Base-by-base conservation (phyloP, 2,113 vertebrate genomes). In the Perognathus longimembris region DNA sequence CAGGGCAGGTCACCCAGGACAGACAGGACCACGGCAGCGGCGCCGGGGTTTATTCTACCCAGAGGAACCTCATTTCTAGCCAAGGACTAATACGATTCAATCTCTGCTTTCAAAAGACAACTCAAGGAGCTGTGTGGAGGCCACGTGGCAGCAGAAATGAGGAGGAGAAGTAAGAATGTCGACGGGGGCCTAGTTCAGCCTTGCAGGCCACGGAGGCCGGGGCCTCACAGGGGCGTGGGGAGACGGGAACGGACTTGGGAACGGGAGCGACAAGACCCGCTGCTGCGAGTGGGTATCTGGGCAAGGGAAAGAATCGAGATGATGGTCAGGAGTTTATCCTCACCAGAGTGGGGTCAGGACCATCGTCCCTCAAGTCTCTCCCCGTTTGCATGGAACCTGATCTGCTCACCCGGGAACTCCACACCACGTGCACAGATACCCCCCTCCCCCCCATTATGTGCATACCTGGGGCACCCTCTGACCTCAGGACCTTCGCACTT, bases 221-320 rank as follows among this genome's bases (percentile, higher is more conserved):
- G 0, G 15, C 4, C 26, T 14, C 64, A n/a, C 0, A 3, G n/a
- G 21, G 15, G 4, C 12, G 0, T 45, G 64, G 20, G 75, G n/a
- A 38, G 34, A 30, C 50, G 59, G 63, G 78, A 66, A 18, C 6
- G 21, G n/a, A 9, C 54, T 70, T 64, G 40, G 70, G 66, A 22
- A 40, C 7, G 38, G 21, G 42, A 26, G 17, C 4, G 34, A 18
- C 4, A 10, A 80, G 64, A 64, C 40, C 17, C 34, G 34, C 76
- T 26, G 63, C 66, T 67, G 67, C 59, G 6, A 18, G n/a, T n/a
- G 74, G 61, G 22, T 21, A 24, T 57, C 70, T 28, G 8, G 4
- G 40, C 15, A 7, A 42, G 18, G 22, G 36, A 36, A 45, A 22
- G 77, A 40, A 10, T 21, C 8, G 54, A 30, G 1, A 42, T 1